phyloP scores from a whole-genome alignment of 2,797 vertebrate genomes.

The Aulostomus chinensis region DNA sequence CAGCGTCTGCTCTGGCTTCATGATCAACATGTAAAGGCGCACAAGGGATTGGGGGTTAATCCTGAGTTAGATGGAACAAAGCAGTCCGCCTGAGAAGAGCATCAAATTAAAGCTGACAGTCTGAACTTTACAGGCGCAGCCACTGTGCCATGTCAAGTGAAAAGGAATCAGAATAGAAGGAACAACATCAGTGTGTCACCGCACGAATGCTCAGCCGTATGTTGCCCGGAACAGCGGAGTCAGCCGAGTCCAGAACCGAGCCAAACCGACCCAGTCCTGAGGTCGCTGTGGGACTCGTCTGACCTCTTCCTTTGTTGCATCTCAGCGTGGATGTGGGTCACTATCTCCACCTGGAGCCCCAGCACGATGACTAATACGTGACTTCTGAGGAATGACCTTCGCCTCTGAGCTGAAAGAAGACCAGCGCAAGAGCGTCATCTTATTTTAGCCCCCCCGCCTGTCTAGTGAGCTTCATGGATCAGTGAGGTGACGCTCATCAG shows the following conservation, averaged over 20 bases:
- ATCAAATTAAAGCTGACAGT: constrained; percentile 63
- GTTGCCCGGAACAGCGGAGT: constrained; percentile 41
- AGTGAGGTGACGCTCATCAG: constrained; percentile 53
- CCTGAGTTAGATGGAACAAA: constrained; percentile 4
- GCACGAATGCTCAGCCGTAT: constrained; percentile 42
- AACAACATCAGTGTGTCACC: constrained; percentile 51
- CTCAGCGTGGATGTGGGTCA: constrained; percentile 40
- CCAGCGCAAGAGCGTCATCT: constrained; percentile 37
- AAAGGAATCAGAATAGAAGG: constrained; percentile 24
- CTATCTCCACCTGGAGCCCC: constrained; percentile 26
- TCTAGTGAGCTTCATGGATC: constrained; percentile 49
- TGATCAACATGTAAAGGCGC: no score
- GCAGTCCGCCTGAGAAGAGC: constrained; percentile 2
- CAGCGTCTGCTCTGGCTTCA: no score
- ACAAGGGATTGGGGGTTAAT: not conserved
- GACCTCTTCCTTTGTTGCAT: constrained; percentile 27
- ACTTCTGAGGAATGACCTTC: constrained; percentile 69
- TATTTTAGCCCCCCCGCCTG: constrained; percentile 17
- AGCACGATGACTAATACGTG: constrained; percentile 64
- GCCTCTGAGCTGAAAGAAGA: constrained; percentile 43
- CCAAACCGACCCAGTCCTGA: no score
- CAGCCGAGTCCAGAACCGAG: constrained; percentile 19
- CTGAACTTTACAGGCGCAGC: constrained; percentile 68
- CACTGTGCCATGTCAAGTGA: constrained; percentile 58
- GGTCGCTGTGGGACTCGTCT: no score